Base-by-base conservation (phyloP, 2,888 invertebrate species). In the Himalopsyche japonica region DNA sequence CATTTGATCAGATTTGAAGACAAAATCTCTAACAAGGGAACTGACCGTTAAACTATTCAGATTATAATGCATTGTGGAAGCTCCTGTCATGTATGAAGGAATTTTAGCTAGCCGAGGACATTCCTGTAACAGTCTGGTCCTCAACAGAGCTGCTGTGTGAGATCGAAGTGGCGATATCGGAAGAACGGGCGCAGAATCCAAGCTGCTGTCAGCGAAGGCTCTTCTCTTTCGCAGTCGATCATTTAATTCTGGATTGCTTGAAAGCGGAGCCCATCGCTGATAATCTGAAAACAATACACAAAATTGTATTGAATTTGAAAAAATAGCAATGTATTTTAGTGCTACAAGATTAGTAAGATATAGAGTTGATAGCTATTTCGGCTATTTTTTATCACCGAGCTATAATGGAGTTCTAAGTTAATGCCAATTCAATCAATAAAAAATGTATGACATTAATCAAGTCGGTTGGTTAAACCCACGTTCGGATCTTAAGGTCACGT, bases 201-300 rank as follows among this genome's bases (percentile, higher is more conserved):
- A 88, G 88, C 91, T 91, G 49, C 91, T 90, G 88, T 92, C 92
- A 80, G 92, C 92, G 87, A 92, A 92, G 43, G 92, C 90, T 84
- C 90, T 89, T 70, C 92, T 88, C 88, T 94, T 94, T n/a, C 90
- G 93, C 88, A 92, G 93, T 88, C 90, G 94, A 89, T 91, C 94
- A 90, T 89, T 91, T 93, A 90, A 94, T 15, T 89, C 89, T 87
- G 92, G 89, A 89, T 93, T 89, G 89, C 88, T 87, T 89, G 89
- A 82, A 5, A 87, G 77, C 0, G 87, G 85, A 7, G 80, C 80
- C 86, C 85, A 87, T 76, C 86, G 80, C 48, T 87, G 87, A 78
- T 86, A 87, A 18, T 86, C 87, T 87, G 48, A 82, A 83, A 37
- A 27, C n/a, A 64, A 15, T 27, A 49, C 7, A 8, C 37, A 37